Evolutionary conservation across 2,113 vertebrate species (phyloP).

Genomic region (Promerops cafer): DNA sequence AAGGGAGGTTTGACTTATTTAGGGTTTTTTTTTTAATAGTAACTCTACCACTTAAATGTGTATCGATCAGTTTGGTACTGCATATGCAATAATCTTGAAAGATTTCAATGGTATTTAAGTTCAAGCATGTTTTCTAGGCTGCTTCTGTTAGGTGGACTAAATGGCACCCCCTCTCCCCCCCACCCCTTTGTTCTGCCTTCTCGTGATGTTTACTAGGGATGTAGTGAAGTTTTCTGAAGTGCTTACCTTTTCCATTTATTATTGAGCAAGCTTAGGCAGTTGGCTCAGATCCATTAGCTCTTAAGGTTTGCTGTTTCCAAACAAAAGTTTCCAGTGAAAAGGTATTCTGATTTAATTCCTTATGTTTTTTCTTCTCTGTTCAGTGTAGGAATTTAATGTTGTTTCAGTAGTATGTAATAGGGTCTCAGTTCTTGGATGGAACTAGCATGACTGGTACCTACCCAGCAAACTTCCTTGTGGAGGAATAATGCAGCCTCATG

Average conservation of each 20-base stretch:
- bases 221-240: neutral
- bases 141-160: neutral
- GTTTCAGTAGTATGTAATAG: neutral
- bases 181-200: neutral
- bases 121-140: neutral
- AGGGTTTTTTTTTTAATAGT: neutral
- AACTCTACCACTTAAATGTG: neutral
- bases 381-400: neutral
- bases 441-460: neutral
- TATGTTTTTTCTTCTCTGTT: neutral
- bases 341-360: neutral
- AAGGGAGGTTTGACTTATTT: neutral
- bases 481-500: neutral
- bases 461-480: neutral
- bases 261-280: neutral
- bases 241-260: neutral
- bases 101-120: neutral
- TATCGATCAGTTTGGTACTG: neutral
- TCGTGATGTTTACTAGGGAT: neutral
- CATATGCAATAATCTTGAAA: neutral
- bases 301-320: neutral
- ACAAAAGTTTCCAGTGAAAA: neutral
- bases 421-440: neutral
- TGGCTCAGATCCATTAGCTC: neutral
- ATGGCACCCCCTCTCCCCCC: fast-evolving